Percentiles rank a stretch among this genome's conserved stretches.
Evolutionary conservation across 2,113 vertebrate species (phyloP).

Genomic region (Bolborhynchus lineola): DNA sequence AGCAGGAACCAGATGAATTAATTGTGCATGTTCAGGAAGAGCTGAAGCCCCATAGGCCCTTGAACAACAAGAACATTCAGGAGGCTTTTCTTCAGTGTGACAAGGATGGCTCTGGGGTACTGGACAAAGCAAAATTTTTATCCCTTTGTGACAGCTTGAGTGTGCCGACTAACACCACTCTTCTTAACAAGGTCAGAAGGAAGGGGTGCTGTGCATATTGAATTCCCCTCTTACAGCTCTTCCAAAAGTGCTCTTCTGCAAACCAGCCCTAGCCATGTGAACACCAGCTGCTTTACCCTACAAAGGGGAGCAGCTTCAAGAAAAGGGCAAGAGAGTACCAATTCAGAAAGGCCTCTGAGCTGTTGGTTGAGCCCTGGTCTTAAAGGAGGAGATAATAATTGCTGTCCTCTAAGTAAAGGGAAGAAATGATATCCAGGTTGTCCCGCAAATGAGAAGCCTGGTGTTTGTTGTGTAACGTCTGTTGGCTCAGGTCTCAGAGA

Average conservation of each 20-base stretch:
- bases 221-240: neutral
- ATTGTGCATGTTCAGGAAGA: slow-evolving; percentile 57
- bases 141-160: slow-evolving; percentile 58
- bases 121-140: slow-evolving; percentile 67
- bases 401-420: neutral
- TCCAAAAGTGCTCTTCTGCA: neutral
- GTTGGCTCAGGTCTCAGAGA: neutral
- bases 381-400: neutral
- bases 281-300: neutral
- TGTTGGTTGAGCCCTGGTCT: neutral
- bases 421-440: neutral
- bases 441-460: neutral
- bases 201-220: neutral
- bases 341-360: neutral
- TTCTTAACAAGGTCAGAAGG: slow-evolving; percentile 71
- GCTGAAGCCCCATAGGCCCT: slow-evolving; percentile 32
- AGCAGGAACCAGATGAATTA: slow-evolving; percentile 49
- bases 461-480: neutral
- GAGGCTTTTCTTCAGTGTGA: slow-evolving; percentile 57
- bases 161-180: slow-evolving; percentile 24
- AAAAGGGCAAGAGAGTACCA: neutral
- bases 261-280: neutral
- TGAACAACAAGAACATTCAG: slow-evolving; percentile 24
- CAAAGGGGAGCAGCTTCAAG: neutral
- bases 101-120: slow-evolving; percentile 55